Percentiles rank a stretch among this genome's conserved stretches.
phyloP scores from a whole-genome alignment of 2,797 vertebrate species.

The Lagodon rhomboides region DNA sequence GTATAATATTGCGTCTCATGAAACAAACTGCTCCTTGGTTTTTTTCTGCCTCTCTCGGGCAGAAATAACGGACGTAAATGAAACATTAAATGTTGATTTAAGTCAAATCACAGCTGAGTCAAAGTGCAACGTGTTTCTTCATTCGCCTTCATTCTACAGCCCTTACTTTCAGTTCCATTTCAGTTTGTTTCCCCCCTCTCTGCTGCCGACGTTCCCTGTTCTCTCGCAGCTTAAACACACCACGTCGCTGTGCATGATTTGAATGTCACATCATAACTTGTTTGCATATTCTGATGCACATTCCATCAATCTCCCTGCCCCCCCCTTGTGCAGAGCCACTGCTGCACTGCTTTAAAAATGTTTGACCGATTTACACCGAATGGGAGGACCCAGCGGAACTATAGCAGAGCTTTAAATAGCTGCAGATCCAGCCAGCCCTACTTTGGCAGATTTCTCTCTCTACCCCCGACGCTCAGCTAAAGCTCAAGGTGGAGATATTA shows the following conservation, averaged over 20 bases:
- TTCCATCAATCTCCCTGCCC: conserved; percentile 29
- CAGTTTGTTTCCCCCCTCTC: background rate
- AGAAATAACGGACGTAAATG: conserved; percentile 3
- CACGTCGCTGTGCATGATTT: conserved; percentile 27
- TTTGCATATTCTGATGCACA: conserved; percentile 19
- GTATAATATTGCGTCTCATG: conserved; percentile 1
- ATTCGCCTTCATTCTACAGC: conserved; percentile 9
- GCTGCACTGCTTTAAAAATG: conserved; percentile 60
- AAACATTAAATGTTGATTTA: background rate
- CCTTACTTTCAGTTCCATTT: background rate
- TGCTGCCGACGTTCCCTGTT: background rate
- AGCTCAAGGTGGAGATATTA: conserved; percentile 56
- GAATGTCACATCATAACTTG: conserved; percentile 13
- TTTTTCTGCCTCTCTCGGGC: background rate
- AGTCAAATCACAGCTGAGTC: conserved; percentile 15
- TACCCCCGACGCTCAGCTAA: conserved; percentile 25
- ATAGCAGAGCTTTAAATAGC: conserved; percentile 76
- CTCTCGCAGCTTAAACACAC: background rate
- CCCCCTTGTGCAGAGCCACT: conserved; percentile 28
- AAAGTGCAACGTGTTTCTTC: background rate
- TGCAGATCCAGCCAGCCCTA: conserved; percentile 73
- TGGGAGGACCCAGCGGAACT: conserved; percentile 62
- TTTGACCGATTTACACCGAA: conserved; percentile 75
- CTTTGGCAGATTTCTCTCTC: conserved; percentile 71
- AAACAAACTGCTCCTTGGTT: conserved; percentile 2